Evolutionary conservation across 1,140 invertebrate genomes (phyloP).

Genomic region (Scylla paramamosain): DNA sequence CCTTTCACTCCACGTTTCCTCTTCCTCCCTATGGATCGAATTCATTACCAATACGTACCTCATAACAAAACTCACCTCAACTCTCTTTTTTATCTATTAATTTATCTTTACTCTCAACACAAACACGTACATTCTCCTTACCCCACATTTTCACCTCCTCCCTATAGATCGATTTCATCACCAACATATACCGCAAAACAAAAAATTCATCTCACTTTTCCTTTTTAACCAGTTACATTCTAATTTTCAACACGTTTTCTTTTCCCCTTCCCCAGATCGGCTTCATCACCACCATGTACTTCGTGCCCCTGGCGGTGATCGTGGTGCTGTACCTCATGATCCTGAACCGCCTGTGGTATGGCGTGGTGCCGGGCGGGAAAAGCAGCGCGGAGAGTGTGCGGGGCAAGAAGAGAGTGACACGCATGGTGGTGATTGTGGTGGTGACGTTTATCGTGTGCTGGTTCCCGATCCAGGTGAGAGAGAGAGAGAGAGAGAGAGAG

Average conservation of each 20-base stretch:
- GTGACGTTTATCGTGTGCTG: slow-evolving; percentile 97
- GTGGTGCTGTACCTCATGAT: slow-evolving; percentile 95
- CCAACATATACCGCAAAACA: too few species aligned
- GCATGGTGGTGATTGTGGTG: slow-evolving; percentile 96
- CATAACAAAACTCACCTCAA: too few species aligned
- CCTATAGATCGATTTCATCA: too few species aligned
- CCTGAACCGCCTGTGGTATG: slow-evolving; percentile 93
- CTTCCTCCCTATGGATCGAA: too few species aligned
- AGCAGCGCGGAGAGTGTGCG: slow-evolving; percentile 87
- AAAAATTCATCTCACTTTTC: too few species aligned
- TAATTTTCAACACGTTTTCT: neutral
- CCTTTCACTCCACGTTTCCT: too few species aligned
- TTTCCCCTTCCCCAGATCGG: slow-evolving; percentile 84
- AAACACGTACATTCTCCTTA: too few species aligned
- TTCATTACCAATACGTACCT: too few species aligned
- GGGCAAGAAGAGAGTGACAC: slow-evolving; percentile 94
- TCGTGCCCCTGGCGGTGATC: slow-evolving; percentile 91
- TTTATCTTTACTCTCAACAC: neutral
- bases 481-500: slow-evolving; percentile 78
- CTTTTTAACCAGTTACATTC: too few species aligned
- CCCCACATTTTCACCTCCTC: too few species aligned
- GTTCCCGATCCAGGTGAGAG: slow-evolving; percentile 91
- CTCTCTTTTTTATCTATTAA: too few species aligned
- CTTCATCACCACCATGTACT: slow-evolving; percentile 92
- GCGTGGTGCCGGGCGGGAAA: slow-evolving; percentile 84